phyloP scores from a whole-genome alignment of 2,888 invertebrate genomes.

The Tinea pellionella region DNA sequence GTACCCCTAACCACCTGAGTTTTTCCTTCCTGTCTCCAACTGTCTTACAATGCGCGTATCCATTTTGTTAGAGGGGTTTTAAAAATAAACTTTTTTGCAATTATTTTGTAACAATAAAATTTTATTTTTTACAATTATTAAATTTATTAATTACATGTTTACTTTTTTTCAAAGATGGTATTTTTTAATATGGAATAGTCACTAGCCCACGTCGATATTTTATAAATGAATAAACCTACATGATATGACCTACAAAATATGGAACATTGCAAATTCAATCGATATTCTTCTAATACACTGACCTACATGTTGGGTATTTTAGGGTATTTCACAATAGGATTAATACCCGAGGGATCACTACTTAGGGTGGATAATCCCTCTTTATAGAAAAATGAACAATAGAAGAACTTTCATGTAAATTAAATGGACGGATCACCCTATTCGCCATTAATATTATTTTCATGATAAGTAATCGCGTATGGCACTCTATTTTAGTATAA shows the following conservation, averaged over 20 bases:
- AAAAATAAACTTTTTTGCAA: not conserved
- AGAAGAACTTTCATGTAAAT: conserved; percentile 59
- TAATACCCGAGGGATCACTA: conserved; percentile 51
- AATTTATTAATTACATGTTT: too few relatives aligned
- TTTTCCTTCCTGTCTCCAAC: not conserved
- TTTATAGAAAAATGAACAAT: conserved; percentile 61
- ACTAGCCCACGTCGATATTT: too few relatives aligned
- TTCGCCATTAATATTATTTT: conserved; percentile 25
- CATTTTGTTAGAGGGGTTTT: not conserved
- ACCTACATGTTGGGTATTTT: conserved; percentile 29
- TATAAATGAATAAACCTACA: too few relatives aligned
- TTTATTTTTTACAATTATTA: too few relatives aligned
- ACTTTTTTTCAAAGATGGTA: too few relatives aligned
- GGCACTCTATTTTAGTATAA: not conserved
- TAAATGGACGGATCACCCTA: conserved; percentile 46
- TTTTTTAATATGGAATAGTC: too few relatives aligned
- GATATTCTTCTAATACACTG: conserved; percentile 26
- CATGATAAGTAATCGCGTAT: conserved; percentile 25
- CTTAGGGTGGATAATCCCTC: conserved; percentile 57
- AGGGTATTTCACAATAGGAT: conserved; percentile 36
- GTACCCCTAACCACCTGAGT: not conserved
- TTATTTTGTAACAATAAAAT: too few relatives aligned
- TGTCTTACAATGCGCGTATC: not conserved
- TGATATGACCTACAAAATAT: too few relatives aligned
- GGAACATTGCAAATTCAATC: conserved; percentile 16